Conservation (phyloP, 2,888 invertebrate genomes). For the Zonitis immaculata region DNA sequence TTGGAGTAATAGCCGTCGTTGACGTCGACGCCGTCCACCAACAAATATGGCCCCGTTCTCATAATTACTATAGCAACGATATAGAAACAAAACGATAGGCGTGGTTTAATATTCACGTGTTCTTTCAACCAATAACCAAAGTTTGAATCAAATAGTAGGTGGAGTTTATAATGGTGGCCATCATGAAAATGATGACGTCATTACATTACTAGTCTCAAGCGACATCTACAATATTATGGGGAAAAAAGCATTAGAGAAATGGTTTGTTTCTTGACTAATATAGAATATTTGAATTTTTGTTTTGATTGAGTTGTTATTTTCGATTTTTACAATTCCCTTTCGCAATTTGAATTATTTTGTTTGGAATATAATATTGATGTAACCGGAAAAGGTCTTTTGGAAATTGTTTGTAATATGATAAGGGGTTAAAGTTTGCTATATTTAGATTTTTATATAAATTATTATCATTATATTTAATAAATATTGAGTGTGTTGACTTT, state of each 20-base stretch:
- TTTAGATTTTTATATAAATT: background rate
- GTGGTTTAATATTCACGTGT: constrained; percentile 33
- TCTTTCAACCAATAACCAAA: constrained; percentile 27
- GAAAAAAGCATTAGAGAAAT: too few species aligned
- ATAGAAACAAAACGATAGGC: constrained; percentile 30
- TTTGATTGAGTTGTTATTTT: background rate
- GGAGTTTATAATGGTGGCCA: constrained; percentile 25
- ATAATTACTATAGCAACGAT: constrained; percentile 38
- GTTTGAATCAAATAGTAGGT: constrained; percentile 25
- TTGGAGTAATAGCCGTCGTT: too few species aligned
- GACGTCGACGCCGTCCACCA: background rate
- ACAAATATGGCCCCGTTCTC: constrained; percentile 34
- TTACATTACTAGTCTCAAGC: constrained; percentile 15
- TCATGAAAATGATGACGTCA: constrained; percentile 22
- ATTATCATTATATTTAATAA: background rate
- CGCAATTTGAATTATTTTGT: too few species aligned
- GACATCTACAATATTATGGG: constrained; percentile 22
- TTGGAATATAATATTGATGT: background rate
- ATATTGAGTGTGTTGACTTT: background rate
- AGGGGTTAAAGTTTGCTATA: background rate
- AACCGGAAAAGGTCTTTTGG: background rate
- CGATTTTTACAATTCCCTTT: background rate
- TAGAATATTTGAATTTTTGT: background rate
- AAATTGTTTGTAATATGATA: background rate
- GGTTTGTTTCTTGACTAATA: background rate